Evolutionary conservation across 2,888 invertebrate species (phyloP), one percentile per base, ranked within the genome.

Genomic region (Harpalus rufipes): DNA sequence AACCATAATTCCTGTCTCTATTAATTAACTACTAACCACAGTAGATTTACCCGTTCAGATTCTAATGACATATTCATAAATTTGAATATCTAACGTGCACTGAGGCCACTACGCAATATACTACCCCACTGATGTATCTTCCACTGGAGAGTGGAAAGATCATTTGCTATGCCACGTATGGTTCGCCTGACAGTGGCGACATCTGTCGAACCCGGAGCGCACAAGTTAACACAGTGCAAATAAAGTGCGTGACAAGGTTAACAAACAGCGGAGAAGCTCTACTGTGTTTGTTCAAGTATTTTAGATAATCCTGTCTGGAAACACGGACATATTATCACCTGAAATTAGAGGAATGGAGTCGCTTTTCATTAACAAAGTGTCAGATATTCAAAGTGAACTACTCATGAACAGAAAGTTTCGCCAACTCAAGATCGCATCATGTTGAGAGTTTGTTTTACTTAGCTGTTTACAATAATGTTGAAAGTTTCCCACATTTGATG

Each of bases 21-120:
- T 78, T 78, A 78, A 78, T 78, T 78, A 78, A 25, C 78, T 0
- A 56, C 14, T 58, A 78, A 58, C 78, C 56, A 78, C 56, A 81
- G 81, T 21, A 63, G 61, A 68, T 39, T 68, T 68, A 68, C 32
- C 68, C 65, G 65, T 81, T 81, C 65, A 63, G 18, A 18, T 68
- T 21, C 51, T 81, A 81, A 81, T 81, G 65, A 51, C 51, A 81
- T 65, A 81, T 81, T 65, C 25, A 81, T 81, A 81, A 63, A 80
- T 80, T 41, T 80, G 61, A 65, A 81, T 81, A 65, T 81, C 65
- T 65, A 81, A 81, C 51, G 44, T 63, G n/a, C 14, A 10, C 3
- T 25, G 8, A 4, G 63, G 63, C 18, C 63, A 18, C 7, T 25
- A 63, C 25, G 63, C 63, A 63, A 63, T 63, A 63, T 63, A 12